A percentile compares a stretch with the other conserved stretches of the same genome.
Conservation (phyloP, 2,888 invertebrate genomes). For the Drosophila affinis region DNA sequence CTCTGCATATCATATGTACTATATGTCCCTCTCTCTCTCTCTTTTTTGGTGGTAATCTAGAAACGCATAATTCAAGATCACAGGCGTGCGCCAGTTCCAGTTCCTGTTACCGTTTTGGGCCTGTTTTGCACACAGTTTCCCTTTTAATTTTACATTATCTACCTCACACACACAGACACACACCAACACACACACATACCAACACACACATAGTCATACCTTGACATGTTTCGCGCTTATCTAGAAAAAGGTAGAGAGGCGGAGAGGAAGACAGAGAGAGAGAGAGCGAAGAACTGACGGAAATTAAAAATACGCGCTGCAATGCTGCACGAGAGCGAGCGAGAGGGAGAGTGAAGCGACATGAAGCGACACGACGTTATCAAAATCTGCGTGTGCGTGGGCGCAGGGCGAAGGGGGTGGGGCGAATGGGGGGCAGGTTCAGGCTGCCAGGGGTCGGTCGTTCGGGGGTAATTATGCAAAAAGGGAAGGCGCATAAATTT, state of each 20-base stretch:
- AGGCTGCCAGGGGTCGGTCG: constrained; percentile 42
- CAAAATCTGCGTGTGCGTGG: constrained; percentile 66
- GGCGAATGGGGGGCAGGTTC: not conserved
- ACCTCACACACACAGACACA: constrained; percentile 42
- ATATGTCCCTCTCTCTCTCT: constrained; percentile 1
- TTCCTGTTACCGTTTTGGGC: constrained; percentile 59
- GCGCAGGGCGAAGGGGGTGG: constrained; percentile 6
- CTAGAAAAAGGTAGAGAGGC: constrained; percentile 50
- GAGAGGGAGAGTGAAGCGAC: not conserved
- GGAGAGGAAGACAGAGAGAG: constrained; percentile 9
- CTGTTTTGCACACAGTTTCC: constrained; percentile 73
- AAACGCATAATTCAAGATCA: constrained; percentile 77
- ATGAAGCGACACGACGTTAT: constrained; percentile 63
- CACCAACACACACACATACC: not conserved
- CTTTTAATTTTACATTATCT: constrained; percentile 78
- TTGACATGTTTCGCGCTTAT: constrained; percentile 77
- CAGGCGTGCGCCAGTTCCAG: constrained; percentile 74
- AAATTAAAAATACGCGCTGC: constrained; percentile 79
- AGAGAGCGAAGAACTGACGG: constrained; percentile 58
- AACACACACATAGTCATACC: constrained; percentile 51
- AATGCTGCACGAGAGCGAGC: constrained; percentile 73
- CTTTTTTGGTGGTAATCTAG: constrained; percentile 55
- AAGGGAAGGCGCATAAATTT: constrained; percentile 77
- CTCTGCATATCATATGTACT: constrained; percentile 12
- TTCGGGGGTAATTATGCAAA: constrained; percentile 76